Percentiles rank a stretch among this genome's conserved stretches.
Evolutionary conservation across 2,888 invertebrate genomes (phyloP).

Genomic region (Chaetogeoica ovagalla): DNA sequence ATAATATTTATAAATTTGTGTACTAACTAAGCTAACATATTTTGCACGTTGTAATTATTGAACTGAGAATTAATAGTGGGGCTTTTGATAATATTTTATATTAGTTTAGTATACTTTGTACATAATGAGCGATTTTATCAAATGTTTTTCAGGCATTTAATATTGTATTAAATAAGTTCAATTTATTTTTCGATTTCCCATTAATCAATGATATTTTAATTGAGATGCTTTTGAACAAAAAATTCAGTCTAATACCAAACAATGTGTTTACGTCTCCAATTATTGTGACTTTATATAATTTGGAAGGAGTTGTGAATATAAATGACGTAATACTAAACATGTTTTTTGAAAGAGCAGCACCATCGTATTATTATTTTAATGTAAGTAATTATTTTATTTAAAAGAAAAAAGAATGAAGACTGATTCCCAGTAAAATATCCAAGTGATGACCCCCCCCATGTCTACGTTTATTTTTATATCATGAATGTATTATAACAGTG

Average conservation of each 20-base stretch:
- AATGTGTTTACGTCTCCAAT: background rate
- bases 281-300: background rate
- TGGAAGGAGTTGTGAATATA: slow-evolving; percentile 1
- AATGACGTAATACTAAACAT: background rate
- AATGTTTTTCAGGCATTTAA: slow-evolving; percentile 11
- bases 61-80: no score
- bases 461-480: no score
- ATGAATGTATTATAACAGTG: no score
- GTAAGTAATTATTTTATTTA: slow-evolving; percentile 21
- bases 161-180: slow-evolving; percentile 2
- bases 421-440: no score
- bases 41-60: background rate
- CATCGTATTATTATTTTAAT: background rate
- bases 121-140: background rate
- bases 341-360: slow-evolving; percentile 11
- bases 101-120: no score
- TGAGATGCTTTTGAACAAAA: background rate
- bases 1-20: background rate
- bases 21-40: background rate
- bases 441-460: no score
- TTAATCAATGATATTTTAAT: slow-evolving; percentile 21
- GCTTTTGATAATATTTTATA: no score
- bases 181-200: slow-evolving; percentile 16
- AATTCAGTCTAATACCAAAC: slow-evolving; percentile 1
- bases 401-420: background rate